A percentile compares a stretch with the other conserved stretches of the same genome.
Evolutionary conservation across 2,113 vertebrate species (phyloP).

Genomic region (Siphamia tubifer): DNA sequence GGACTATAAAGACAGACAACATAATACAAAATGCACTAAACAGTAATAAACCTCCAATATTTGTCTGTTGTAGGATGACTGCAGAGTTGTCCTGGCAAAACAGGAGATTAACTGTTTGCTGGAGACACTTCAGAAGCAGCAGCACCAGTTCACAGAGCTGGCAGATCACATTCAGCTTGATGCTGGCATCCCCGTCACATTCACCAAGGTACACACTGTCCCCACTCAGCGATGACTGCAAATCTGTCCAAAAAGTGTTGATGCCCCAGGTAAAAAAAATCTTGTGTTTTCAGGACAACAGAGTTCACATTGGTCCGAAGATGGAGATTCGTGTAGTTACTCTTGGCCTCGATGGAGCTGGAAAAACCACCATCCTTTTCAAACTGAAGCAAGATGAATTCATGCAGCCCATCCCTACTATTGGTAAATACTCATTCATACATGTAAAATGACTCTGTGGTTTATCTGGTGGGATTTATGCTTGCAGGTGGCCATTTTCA

Average conservation of each 20-base stretch:
- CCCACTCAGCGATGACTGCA: accelerated
- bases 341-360: constrained; percentile 93
- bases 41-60: too few relatives aligned
- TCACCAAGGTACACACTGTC: constrained; percentile 88
- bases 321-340: constrained; percentile 99
- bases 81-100: constrained; percentile 94
- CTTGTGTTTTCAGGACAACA: constrained; percentile 86
- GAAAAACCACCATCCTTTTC: constrained; percentile 98
- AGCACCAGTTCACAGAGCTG: constrained; percentile 97
- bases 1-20: too few relatives aligned
- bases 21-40: too few relatives aligned
- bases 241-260: neutral
- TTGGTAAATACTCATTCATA: constrained; percentile 81
- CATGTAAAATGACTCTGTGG: too few relatives aligned
- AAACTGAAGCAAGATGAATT: constrained; percentile 98
- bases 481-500: neutral
- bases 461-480: neutral
- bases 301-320: constrained; percentile 98
- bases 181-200: constrained; percentile 96
- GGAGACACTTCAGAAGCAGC: constrained; percentile 95
- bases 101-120: constrained; percentile 94
- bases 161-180: constrained; percentile 95
- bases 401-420: constrained; percentile 99
- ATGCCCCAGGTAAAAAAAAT: neutral
- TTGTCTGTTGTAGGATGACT: constrained; percentile 88